Base-by-base conservation (phyloP, 2,797 vertebrate genomes). In the Eupleurogrammus muticus region DNA sequence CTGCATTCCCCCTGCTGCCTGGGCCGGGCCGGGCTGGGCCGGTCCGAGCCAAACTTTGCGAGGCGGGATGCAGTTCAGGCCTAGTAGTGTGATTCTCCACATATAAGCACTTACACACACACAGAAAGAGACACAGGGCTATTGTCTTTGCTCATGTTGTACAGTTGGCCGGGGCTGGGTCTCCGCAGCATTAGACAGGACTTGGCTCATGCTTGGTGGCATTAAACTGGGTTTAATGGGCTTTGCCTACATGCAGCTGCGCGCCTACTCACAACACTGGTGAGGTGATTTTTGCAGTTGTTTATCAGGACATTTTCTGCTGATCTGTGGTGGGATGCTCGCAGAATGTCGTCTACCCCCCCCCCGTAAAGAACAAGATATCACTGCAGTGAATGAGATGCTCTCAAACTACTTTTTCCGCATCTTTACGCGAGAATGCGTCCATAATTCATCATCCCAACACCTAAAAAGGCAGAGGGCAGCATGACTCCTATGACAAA, bases 111-210 rank as follows among this genome's bases (percentile, higher is more conserved):
- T 21, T 24, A 52, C 36, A 40, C 46, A 54, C 38, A 20, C 42
- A 36, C 20, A 55, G 66, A 73, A 53, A 54, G n/a, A 72, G 40
- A 85, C 78, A 83, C 80, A 76, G 77, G 73, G 47, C 81, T 75
- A 83, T 87, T 90, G 88, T 90, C 64, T 77, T 56, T 73, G 68
- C 66, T 72, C 70, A 73, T 83, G 84, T 72, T n/a, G 49, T 84
- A 62, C 87, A 42, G 82, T 63, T 56, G 58, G 66, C 59, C 44
- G 49, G 47, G 73, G 47, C 67, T 69, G 77, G 65, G 64, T 66
- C 69, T 73, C 61, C 51, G 21, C 55, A 21, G 77, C 38, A 24
- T 68, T 50, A 28, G 20, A 56, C 56, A 61, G 46, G 36, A 75
- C 44, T 79, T 86, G 71, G 79, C 79, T 84, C 75, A 23, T 0